Evolutionary conservation across 2,113 vertebrate genomes (phyloP), one percentile per base, ranked within the genome.

Genomic region (Noctilio leporinus): DNA sequence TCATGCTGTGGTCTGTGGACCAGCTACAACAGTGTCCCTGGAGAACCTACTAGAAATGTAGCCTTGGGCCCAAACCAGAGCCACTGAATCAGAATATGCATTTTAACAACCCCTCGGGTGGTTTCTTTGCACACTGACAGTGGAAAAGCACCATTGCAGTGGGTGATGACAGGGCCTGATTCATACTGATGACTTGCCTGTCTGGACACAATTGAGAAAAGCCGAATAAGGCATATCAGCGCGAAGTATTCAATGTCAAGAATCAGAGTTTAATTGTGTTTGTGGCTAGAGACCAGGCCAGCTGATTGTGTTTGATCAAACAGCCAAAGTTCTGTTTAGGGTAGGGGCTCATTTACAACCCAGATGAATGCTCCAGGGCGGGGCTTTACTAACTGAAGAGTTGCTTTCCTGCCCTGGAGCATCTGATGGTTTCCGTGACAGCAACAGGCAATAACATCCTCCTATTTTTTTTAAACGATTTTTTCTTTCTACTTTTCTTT

Each of bases 391-490:
- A n/a, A n/a, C n/a, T n/a, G 65, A 28, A 82, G 73, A 49, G 91
- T 47, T 89, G 19, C 20, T 90, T 92, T 51, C 78, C 30, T 67
- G n/a, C 51, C 86, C 67, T 20, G 59, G 75, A 33, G 70, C 59
- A 81, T 19, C 5, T 8, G 59, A 89, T 35, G 64, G 97, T 97
- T 96, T 96, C 97, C 77, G 83, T 88, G 95, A 93, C 96, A 38
- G 87, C 0, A 64, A 28, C 70, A 33, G 47, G 70, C 93, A 26
- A 1, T 47, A 51, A 26, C 85, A 57, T 94, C 93, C 94, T 67
- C 70, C 73, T 94, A 69, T 65, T 49, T 70, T 70, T 78, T 49
- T 88, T 38, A 17, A 64, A 65, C 15, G 16, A n/a, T n/a, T 49
- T 76, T n/a, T 20, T 76, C 45, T 51, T 76, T n/a, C 19, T 33